A percentile compares a stretch with the other conserved stretches of the same genome.
These are phyloP conservation scores for Stercorarius parasiticus DNA, from an alignment of 2,113 vertebrate genomes.

Conservation along the genomic window DNA sequence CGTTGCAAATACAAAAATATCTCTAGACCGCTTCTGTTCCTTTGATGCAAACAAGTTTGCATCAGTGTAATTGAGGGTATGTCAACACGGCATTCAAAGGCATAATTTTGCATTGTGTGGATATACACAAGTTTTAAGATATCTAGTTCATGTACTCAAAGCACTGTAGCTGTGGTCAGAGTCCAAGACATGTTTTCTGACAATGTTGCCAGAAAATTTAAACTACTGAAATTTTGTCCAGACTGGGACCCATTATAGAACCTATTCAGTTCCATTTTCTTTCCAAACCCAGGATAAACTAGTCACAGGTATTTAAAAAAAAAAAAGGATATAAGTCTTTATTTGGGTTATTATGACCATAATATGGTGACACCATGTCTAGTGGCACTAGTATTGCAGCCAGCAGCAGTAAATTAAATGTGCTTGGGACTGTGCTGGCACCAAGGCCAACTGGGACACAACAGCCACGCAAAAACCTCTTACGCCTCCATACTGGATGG, in stretches of 20 bases:
- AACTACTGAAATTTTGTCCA: background rate
- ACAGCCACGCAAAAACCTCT: background rate
- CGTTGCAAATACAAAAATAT: background rate
- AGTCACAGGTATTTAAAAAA: background rate
- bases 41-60: background rate
- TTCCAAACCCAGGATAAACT: background rate
- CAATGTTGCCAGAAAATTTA: background rate
- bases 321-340: background rate
- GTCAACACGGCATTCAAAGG: background rate
- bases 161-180: background rate
- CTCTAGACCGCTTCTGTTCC: background rate
- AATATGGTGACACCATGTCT: background rate
- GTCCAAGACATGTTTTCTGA: background rate
- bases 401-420: background rate
- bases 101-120: background rate
- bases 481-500: accelerated
- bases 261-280: background rate
- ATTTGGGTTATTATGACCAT: background rate
- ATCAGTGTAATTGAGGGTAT: background rate
- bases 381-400: background rate
- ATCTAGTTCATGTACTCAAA: background rate
- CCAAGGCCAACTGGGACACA: background rate
- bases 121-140: background rate
- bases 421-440: background rate
- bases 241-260: background rate